phyloP scores from a whole-genome alignment of 2,113 vertebrate genomes.

The Stegostoma tigrinum region DNA sequence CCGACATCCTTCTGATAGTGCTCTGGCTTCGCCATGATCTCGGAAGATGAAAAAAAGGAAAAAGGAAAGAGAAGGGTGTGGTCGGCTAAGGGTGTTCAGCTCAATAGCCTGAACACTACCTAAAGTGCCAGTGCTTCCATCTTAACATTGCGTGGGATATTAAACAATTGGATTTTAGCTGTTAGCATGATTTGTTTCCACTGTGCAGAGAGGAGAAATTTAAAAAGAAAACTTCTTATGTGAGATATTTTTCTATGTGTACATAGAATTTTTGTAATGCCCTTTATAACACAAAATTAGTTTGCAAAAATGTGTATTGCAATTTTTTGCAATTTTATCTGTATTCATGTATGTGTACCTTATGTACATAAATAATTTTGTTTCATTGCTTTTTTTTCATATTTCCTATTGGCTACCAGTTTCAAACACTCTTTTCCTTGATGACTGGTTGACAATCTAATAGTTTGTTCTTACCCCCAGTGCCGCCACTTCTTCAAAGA shows the following conservation, averaged over 20 bases:
- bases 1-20: too few relatives aligned
- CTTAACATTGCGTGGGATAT: neutral
- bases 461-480: neutral
- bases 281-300: neutral
- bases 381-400: neutral
- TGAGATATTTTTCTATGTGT: too few relatives aligned
- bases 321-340: neutral
- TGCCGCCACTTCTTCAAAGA: neutral
- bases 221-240: neutral
- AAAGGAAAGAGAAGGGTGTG: too few relatives aligned
- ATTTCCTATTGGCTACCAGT: neutral
- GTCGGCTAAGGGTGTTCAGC: too few relatives aligned
- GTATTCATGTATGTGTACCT: neutral
- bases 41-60: too few relatives aligned
- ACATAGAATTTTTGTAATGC: too few relatives aligned
- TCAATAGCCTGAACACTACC: too few relatives aligned
- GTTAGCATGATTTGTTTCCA: neutral
- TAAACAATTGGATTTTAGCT: neutral
- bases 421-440: neutral
- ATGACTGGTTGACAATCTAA: neutral
- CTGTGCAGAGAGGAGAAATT: neutral
- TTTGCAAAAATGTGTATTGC: neutral
- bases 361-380: neutral
- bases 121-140: too few relatives aligned
- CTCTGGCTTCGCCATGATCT: too few relatives aligned